phyloP scores from a whole-genome alignment of 1,140 invertebrate genomes.

The Polyergus mexicanus region DNA sequence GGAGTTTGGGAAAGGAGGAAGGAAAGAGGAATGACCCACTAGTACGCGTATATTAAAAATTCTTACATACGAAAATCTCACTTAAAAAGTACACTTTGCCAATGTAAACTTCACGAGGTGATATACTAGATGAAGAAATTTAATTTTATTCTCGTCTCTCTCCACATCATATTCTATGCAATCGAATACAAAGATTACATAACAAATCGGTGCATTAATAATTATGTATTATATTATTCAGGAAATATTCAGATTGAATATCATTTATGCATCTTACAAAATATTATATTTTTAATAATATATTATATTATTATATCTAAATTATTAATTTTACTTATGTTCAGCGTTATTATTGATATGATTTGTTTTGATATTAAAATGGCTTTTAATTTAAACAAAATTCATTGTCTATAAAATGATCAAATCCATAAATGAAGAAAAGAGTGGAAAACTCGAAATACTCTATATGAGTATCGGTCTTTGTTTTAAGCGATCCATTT shows the following conservation, averaged over 20 bases:
- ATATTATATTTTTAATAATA: background rate
- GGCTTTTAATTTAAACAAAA: background rate
- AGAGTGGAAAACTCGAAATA: no score
- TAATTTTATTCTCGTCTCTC: background rate
- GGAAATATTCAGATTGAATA: background rate
- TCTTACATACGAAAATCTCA: background rate
- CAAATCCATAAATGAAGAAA: background rate
- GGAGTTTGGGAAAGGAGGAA: background rate
- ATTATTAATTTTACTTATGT: background rate
- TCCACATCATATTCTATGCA: background rate
- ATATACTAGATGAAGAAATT: background rate
- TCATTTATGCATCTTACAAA: background rate
- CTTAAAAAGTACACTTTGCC: background rate
- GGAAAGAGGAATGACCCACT: background rate
- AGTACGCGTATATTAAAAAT: constrained; percentile 9
- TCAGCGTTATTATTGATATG: background rate
- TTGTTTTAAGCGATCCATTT: background rate
- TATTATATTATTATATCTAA: background rate
- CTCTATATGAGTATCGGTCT: background rate
- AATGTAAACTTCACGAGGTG: background rate
- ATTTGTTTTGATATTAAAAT: background rate
- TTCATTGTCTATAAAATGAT: background rate
- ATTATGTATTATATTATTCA: constrained; percentile 2
- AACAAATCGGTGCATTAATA: background rate
- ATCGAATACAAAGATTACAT: background rate